Evolutionary conservation across 2,797 vertebrate genomes (phyloP).

Genomic region (Petrocephalus sullivani): DNA sequence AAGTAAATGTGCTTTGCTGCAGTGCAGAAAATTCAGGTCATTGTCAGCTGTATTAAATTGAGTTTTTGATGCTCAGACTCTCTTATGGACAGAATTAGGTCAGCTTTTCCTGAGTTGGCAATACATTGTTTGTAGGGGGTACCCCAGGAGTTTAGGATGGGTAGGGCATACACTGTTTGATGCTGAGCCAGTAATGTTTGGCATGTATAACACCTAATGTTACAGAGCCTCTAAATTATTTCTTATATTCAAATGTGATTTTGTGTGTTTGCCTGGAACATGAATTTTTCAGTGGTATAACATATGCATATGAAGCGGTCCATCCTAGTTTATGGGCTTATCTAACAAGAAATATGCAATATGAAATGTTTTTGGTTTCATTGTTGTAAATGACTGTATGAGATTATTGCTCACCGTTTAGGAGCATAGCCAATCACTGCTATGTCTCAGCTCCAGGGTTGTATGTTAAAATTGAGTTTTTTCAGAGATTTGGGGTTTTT

Average conservation of each 20-base stretch:
- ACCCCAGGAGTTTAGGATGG: slow-evolving; percentile 30
- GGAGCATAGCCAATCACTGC: not conserved
- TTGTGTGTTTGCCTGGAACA: slow-evolving; percentile 26
- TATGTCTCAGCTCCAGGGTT: not conserved
- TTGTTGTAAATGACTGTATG: not conserved
- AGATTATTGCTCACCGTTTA: not conserved
- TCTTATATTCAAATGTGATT: slow-evolving; percentile 36
- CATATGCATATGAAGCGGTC: not conserved
- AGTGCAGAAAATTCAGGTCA: not conserved
- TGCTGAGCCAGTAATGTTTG: slow-evolving; percentile 15
- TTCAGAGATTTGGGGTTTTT: slow-evolving; percentile 24
- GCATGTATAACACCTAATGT: slow-evolving; percentile 19
- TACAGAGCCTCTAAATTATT: slow-evolving; percentile 35
- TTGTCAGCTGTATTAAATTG: not conserved
- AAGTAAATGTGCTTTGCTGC: not conserved
- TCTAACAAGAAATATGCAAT: not conserved
- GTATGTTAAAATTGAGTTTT: not conserved
- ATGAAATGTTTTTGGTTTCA: not conserved
- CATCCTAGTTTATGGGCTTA: not conserved
- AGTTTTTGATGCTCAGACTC: not conserved
- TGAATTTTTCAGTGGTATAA: slow-evolving; percentile 20
- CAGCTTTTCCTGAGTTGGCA: slow-evolving; percentile 17
- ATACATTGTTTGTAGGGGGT: slow-evolving; percentile 30
- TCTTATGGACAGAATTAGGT: not conserved
- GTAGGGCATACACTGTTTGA: slow-evolving; percentile 25